These are phyloP conservation scores for Dryococelus australis DNA, from an alignment of 2,888 invertebrate genomes.

Conservation along the genomic window DNA sequence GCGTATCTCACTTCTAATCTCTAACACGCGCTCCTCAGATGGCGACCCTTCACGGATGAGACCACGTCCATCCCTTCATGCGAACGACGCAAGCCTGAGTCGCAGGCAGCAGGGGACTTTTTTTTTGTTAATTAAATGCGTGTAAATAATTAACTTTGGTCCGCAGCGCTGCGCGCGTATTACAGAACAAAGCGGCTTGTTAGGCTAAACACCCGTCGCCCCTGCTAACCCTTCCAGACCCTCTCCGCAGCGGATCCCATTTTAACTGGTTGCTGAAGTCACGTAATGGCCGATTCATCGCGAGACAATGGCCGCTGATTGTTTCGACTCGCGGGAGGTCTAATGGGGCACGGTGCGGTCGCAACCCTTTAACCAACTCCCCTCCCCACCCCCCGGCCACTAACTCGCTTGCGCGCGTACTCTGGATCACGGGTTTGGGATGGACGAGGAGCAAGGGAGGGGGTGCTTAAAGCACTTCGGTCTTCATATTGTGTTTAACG, in stretches of 20 bases:
- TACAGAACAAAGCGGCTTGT: constrained; percentile 16
- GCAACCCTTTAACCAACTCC: background rate
- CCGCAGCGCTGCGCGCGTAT: background rate
- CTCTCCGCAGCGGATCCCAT: background rate
- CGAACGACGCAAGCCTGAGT: background rate
- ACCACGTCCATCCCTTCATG: background rate
- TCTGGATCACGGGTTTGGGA: no score
- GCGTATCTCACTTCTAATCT: no score
- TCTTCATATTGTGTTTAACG: constrained; percentile 16
- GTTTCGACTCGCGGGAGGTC: background rate
- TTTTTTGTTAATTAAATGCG: background rate
- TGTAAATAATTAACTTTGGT: background rate
- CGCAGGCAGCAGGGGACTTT: background rate
- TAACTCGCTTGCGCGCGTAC: no score
- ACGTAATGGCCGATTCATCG: constrained; percentile 9
- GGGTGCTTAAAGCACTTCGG: background rate
- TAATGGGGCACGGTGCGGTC: background rate
- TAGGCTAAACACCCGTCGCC: background rate
- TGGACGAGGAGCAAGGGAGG: background rate
- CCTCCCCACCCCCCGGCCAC: background rate
- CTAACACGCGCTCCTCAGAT: background rate
- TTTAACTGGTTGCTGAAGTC: constrained; percentile 2
- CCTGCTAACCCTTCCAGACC: background rate
- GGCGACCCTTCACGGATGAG: background rate
- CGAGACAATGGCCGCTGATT: constrained; percentile 7